Evolutionary conservation across 2,797 vertebrate genomes (phyloP).

Genomic region (Cynopterus sphinx): DNA sequence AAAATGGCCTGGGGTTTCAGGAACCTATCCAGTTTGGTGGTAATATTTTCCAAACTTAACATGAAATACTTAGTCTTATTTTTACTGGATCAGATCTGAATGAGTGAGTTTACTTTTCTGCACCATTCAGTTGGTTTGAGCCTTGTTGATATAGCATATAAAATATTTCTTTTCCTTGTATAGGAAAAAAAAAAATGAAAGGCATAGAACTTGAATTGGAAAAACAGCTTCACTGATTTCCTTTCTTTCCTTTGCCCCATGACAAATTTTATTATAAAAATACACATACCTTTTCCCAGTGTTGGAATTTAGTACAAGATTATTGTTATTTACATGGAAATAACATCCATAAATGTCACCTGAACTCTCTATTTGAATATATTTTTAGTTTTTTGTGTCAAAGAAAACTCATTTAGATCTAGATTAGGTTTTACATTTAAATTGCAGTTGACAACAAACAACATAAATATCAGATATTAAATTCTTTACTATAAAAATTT

Average conservation of each 20-base stretch:
- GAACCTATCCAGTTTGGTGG: conserved; percentile 49
- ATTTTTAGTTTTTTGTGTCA: neutral
- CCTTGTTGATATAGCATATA: neutral
- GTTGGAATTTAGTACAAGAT: neutral
- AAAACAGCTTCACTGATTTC: neutral
- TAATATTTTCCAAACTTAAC: conserved; percentile 63
- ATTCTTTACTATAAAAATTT: neutral
- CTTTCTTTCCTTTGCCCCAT: neutral
- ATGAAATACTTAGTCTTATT: conserved; percentile 56
- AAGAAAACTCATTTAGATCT: conserved; percentile 26
- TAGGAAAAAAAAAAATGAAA: conserved; percentile 46
- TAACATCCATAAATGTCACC: neutral
- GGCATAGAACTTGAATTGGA: neutral
- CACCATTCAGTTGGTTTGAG: conserved; percentile 41
- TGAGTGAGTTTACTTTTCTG: conserved; percentile 45
- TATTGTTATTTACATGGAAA: neutral
- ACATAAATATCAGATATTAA: neutral
- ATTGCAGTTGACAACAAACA: neutral
- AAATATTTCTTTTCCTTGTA: neutral
- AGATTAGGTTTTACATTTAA: neutral
- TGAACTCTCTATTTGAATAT: neutral
- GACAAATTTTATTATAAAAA: neutral
- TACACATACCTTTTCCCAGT: neutral
- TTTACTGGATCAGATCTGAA: conserved; percentile 36
- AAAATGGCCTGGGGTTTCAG: conserved; percentile 32